phyloP scores from a whole-genome alignment of 2,797 vertebrate genomes.

The Platyrinchus mystaceus region DNA sequence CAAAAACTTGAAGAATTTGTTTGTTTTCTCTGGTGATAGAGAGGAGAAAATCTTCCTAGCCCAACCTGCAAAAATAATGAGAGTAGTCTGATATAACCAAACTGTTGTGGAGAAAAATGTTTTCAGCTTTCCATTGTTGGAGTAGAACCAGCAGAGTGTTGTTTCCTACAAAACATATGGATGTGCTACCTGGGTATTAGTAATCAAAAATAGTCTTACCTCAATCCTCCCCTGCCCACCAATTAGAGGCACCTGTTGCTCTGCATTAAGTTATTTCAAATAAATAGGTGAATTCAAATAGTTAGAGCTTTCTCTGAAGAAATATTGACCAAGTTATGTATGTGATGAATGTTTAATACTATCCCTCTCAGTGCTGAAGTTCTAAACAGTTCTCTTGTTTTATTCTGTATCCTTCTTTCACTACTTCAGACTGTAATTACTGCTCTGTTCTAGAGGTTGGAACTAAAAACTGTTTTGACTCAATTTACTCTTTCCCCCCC shows the following conservation, averaged over 20 bases:
- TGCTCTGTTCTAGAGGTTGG: not conserved
- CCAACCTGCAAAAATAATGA: not conserved
- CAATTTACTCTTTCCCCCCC: not conserved
- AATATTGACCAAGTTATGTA: not conserved
- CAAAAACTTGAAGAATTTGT: not conserved
- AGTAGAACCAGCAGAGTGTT: not conserved
- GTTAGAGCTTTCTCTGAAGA: not conserved
- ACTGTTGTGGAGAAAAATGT: not conserved
- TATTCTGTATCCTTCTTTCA: not conserved
- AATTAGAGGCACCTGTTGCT: not conserved
- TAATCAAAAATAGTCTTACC: not conserved
- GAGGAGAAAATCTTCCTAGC: not conserved
- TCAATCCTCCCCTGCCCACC: not conserved
- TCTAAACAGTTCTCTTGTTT: not conserved
- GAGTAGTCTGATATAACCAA: not conserved
- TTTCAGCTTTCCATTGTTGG: not conserved
- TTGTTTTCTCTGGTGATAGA: not conserved
- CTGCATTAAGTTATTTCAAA: not conserved
- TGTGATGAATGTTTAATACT: not conserved
- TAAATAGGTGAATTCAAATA: not conserved
- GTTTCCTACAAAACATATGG: not conserved
- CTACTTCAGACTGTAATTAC: not conserved
- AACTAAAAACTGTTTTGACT: not conserved
- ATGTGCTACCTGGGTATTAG: not conserved
- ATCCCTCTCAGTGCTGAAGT: not conserved